Percentiles rank a stretch among this genome's conserved stretches.
Evolutionary conservation across 2,888 invertebrate genomes (phyloP).

Genomic region (Drosophila vallismaia): DNA sequence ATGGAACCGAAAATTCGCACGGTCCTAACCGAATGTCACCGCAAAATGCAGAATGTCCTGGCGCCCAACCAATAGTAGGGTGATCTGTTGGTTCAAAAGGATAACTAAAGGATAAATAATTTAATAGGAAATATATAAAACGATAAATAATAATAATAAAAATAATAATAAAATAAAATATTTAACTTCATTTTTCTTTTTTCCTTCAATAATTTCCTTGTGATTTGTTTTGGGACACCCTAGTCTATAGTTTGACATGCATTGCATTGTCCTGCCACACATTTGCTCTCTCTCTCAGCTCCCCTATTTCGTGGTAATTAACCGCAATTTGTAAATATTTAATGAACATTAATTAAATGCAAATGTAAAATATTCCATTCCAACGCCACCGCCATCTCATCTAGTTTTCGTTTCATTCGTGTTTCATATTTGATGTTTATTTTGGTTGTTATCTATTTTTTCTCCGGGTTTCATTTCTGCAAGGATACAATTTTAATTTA

Average conservation of each 20-base stretch:
- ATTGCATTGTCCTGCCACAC: constrained; percentile 19
- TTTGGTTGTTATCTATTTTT: constrained; percentile 15
- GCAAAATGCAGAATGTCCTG: constrained; percentile 45
- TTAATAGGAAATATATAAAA: background rate
- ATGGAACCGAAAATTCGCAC: constrained; percentile 64
- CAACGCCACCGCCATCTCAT: constrained; percentile 3
- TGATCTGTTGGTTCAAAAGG: background rate
- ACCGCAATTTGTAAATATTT: constrained; percentile 75
- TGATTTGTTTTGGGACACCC: background rate
- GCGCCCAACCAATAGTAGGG: constrained; percentile 20
- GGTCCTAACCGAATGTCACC: constrained; percentile 46
- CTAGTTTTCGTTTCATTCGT: constrained; percentile 12
- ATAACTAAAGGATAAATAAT: too few species aligned
- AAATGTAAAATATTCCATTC: constrained; percentile 46
- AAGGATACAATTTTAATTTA: constrained; percentile 64
- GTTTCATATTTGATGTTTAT: constrained; percentile 25
- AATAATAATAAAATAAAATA: background rate
- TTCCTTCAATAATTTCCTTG: background rate
- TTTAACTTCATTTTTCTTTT: background rate
- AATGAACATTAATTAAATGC: constrained; percentile 76
- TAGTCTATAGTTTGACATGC: background rate
- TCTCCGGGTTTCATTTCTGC: background rate
- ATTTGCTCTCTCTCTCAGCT: background rate
- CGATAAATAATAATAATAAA: background rate
- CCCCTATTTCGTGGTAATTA: constrained; percentile 53